A percentile compares a stretch with the other conserved stretches of the same genome.
Conservation (phyloP, 2,113 vertebrate species). For the Ochotona curzoniae region DNA sequence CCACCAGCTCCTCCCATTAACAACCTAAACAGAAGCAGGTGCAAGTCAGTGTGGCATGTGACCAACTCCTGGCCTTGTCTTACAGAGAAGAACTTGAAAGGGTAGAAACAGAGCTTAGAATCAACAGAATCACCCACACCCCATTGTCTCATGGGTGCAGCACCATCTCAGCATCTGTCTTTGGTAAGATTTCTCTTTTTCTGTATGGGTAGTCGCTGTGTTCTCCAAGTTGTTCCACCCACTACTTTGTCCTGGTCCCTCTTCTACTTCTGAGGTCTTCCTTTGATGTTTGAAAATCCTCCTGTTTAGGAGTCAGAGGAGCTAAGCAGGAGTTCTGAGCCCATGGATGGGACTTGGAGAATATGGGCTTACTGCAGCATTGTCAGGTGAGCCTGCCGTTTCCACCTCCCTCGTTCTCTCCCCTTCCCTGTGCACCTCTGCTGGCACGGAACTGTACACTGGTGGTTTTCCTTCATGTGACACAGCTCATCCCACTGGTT, state of each 20-base stretch:
- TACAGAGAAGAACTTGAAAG: neutral
- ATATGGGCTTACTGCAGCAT: neutral
- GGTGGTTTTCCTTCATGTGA: constrained; percentile 6
- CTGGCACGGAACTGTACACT: neutral
- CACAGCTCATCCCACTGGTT: neutral
- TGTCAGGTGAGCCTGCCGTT: neutral
- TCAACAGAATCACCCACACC: neutral
- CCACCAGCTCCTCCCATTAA: neutral
- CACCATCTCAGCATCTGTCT: neutral
- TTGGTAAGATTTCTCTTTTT: neutral
- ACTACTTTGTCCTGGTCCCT: neutral
- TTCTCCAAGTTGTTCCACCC: neutral
- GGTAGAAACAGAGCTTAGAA: neutral
- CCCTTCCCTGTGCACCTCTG: neutral
- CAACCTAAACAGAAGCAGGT: neutral
- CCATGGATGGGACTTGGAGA: neutral
- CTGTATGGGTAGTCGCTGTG: neutral
- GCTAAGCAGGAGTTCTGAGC: neutral
- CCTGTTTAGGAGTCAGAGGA: neutral
- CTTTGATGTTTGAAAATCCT: neutral
- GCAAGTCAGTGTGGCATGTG: neutral
- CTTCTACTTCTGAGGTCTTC: neutral
- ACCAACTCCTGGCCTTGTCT: neutral
- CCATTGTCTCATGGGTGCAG: neutral
- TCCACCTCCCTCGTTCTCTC: neutral